A percentile compares a stretch with the other conserved stretches of the same genome.
These are phyloP conservation scores for Rhabdornis inornatus DNA, from an alignment of 2,113 vertebrate genomes.

Conservation along the genomic window DNA sequence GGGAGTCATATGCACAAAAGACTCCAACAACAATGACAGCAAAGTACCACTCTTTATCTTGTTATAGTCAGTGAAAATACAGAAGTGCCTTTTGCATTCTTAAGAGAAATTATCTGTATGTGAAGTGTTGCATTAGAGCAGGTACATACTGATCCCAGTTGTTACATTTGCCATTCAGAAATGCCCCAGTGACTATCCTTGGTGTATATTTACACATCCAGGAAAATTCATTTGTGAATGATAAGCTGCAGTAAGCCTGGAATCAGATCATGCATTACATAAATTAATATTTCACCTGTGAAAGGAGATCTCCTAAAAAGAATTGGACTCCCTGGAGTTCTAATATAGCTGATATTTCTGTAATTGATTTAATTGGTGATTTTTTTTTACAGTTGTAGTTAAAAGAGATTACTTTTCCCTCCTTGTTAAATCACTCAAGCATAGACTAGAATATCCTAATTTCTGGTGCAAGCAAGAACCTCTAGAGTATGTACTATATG, in stretches of 20 bases:
- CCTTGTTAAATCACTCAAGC: not conserved
- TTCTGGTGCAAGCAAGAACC: not conserved
- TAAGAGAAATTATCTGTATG: not conserved
- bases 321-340: not conserved
- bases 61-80: not conserved
- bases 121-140: not conserved
- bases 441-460: not conserved
- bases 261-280: not conserved
- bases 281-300: not conserved
- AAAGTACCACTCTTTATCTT: not conserved
- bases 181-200: not conserved
- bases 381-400: not conserved
- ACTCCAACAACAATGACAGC: not conserved
- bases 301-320: not conserved
- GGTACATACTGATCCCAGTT: not conserved
- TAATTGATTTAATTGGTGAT: not conserved
- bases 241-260: not conserved
- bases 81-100: not conserved
- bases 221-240: not conserved
- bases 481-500: not conserved
- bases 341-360: not conserved
- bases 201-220: not conserved
- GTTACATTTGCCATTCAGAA: not conserved
- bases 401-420: not conserved
- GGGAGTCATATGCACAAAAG: not conserved